These are phyloP conservation scores for Oreohelix idahoensis DNA, from an alignment of 1,140 invertebrate species.

Conservation along the genomic window DNA sequence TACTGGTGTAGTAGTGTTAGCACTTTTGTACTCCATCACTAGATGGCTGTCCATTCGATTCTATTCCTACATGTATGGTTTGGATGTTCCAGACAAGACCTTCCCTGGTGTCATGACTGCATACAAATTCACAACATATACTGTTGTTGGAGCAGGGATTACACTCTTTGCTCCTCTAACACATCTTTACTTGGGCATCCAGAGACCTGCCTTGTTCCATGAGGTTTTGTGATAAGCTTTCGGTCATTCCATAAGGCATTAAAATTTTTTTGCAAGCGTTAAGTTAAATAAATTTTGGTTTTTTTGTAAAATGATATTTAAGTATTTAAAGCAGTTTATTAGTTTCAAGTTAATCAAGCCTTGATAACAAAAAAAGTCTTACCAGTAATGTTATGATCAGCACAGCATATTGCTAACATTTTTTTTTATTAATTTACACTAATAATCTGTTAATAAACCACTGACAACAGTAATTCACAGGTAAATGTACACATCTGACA, in stretches of 20 bases:
- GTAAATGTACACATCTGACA: too few species aligned
- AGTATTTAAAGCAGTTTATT: too few species aligned
- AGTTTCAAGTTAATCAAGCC: too few species aligned
- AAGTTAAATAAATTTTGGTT: too few species aligned
- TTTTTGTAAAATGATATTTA: too few species aligned
- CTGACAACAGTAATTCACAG: too few species aligned
- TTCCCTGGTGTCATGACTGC: slow-evolving; percentile 79
- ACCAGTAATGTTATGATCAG: too few species aligned
- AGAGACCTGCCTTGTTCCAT: slow-evolving; percentile 86
- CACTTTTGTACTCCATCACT: slow-evolving; percentile 81
- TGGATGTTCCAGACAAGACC: slow-evolving; percentile 72
- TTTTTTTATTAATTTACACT: too few species aligned
- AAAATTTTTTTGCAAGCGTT: too few species aligned
- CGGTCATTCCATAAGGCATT: not conserved
- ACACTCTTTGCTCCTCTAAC: slow-evolving; percentile 84
- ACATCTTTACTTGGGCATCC: slow-evolving; percentile 84
- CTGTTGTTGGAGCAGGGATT: slow-evolving; percentile 77
- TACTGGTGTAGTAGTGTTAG: slow-evolving; percentile 82
- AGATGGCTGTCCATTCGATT: slow-evolving; percentile 79
- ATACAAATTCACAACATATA: slow-evolving; percentile 82
- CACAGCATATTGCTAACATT: too few species aligned
- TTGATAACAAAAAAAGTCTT: too few species aligned
- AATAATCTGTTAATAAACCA: too few species aligned
- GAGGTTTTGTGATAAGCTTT: slow-evolving; percentile 73
- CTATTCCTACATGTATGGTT: slow-evolving; percentile 80